Evolutionary conservation across 2,797 vertebrate genomes (phyloP), one percentile per base, ranked within the genome.

Genomic region (Sebastes umbrosus): DNA sequence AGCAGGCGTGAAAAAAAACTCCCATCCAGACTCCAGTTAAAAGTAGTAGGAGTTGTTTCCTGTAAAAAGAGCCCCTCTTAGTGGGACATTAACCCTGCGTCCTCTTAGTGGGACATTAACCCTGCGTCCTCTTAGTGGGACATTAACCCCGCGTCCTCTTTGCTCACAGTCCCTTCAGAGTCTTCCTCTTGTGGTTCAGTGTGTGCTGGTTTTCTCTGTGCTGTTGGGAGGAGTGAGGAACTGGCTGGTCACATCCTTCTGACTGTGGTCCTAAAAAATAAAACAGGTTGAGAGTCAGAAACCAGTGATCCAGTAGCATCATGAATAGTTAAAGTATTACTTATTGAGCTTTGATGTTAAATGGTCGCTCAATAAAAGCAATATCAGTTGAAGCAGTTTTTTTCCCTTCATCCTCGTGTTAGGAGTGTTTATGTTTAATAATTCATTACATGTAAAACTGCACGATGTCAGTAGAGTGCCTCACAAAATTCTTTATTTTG

Each of bases 181-280:
- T 68, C 20, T 5, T 70, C 64, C 20, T 74, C 34, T 4, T 24
- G 43, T 6, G 6, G 24, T 25, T 88, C 73, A 82, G 60, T 12
- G 65, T 36, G 88, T 25, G 69, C 46, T 24, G 50, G 13, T 76
- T 73, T 97, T 98, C 91, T 98, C 97, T n/a, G 97, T 94, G 66
- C 97, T 97, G 90, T 94, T 97, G 3, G 97, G 97, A 73, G 97
- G 97, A 22, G 97, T 98, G 69, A 96, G 95, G 36, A 97, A 93
- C 67, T 79, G 58, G 22, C 10, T 52, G 43, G 29, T 75, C 4
- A 65, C 80, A 70, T 79, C 72, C 83, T 84, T 93, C 84, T 63
- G 89, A 69, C 84, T 69, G 24, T 67, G 85, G 1, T 78, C 77
- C 93, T 94, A 7, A 66, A 79, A 79, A 0, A 8, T 22, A 39